Percentiles rank a stretch among this genome's conserved stretches.
Evolutionary conservation across 2,113 vertebrate genomes (phyloP).

Genomic region (Isichthys henryi): DNA sequence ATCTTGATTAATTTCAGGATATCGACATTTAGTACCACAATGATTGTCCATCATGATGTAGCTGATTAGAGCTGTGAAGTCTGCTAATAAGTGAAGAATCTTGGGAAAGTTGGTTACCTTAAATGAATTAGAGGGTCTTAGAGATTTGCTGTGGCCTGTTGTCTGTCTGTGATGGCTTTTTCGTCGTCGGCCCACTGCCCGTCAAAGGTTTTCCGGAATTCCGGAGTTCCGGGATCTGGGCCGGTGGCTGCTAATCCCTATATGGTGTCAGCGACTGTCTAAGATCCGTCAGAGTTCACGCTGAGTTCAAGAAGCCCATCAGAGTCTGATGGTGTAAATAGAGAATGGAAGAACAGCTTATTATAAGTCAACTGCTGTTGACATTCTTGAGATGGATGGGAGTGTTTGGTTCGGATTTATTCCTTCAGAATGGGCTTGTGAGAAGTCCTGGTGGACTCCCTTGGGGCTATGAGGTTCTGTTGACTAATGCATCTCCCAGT

Average conservation of each 20-base stretch:
- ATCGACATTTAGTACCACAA: background rate
- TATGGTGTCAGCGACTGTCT: background rate
- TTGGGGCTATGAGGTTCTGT: background rate
- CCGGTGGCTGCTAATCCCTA: background rate
- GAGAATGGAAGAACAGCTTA: background rate
- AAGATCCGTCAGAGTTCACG: background rate
- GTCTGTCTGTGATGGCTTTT: background rate
- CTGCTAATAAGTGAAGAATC: background rate
- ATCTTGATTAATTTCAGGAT: background rate
- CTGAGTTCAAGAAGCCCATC: background rate
- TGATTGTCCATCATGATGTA: background rate
- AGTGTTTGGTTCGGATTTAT: background rate
- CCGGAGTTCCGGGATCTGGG: background rate
- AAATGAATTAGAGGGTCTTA: background rate
- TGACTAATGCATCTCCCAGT: background rate
- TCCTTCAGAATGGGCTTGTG: background rate
- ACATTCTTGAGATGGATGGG: background rate
- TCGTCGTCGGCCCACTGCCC: background rate
- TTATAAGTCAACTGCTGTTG: background rate
- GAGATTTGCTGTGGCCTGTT: background rate
- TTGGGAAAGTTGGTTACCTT: background rate
- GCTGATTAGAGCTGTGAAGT: background rate
- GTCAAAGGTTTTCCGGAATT: background rate
- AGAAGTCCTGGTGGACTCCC: background rate
- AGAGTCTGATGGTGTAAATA: background rate